phyloP scores from a whole-genome alignment of 2,888 invertebrate genomes.

The Pocota personata region DNA sequence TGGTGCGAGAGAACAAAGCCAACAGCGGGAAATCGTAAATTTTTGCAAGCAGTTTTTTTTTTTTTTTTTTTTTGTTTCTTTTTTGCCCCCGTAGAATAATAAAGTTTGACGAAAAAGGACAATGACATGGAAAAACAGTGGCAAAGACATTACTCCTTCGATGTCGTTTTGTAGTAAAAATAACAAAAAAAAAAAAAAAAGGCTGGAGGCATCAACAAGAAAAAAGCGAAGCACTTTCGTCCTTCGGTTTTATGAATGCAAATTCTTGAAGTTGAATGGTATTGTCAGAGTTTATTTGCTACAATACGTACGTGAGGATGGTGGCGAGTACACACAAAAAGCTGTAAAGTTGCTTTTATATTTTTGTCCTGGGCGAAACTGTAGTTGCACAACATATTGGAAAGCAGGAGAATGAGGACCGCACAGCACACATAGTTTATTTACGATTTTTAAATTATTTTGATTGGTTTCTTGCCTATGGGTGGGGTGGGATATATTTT shows the following conservation, averaged over 20 bases:
- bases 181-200: conserved; percentile 26
- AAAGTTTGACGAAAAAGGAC: conserved; percentile 64
- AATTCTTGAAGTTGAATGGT: conserved; percentile 64
- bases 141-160: conserved; percentile 63
- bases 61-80: conserved; percentile 11
- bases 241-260: conserved; percentile 71
- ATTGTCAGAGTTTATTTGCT: conserved; percentile 46
- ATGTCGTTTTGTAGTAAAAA: conserved; percentile 26
- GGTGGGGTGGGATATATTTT: conserved; percentile 10
- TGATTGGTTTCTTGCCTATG: conserved; percentile 47
- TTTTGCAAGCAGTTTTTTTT: conserved; percentile 20
- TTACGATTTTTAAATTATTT: conserved; percentile 70
- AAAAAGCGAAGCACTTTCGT: conserved; percentile 38
- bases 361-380: conserved; percentile 6
- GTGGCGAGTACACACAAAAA: conserved; percentile 5
- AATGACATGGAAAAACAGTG: conserved; percentile 69
- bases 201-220: conserved; percentile 29
- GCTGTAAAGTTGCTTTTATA: conserved; percentile 27
- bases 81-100: conserved; percentile 46
- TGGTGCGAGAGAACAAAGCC: conserved; percentile 10
- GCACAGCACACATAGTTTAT: conserved; percentile 48
- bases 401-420: conserved; percentile 10
- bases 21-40: conserved; percentile 57
- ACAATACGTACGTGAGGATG: conserved; percentile 29
- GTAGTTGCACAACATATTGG: conserved; percentile 15